phyloP scores from a whole-genome alignment of 1,140 invertebrate genomes.

The Aphelinus certus region DNA sequence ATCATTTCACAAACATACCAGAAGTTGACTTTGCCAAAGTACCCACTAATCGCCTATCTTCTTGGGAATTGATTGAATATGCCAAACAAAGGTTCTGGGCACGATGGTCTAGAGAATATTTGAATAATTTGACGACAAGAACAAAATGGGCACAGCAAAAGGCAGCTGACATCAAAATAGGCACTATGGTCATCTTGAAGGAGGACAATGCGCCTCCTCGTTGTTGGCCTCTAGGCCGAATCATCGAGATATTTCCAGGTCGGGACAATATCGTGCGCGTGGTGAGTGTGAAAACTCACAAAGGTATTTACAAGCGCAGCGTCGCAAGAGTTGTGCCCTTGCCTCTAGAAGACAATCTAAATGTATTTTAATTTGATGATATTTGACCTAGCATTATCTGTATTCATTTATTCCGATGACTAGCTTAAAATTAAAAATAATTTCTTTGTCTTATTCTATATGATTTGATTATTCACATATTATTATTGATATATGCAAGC shows the following conservation, averaged over 20 bases:
- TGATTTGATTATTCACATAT: no score
- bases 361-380: no score
- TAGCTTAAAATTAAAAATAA: no score
- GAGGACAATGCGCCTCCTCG: neutral
- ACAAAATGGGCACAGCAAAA: neutral
- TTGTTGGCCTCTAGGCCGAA: neutral
- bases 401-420: no score
- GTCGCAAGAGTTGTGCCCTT: neutral
- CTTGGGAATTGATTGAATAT: conserved; percentile 7
- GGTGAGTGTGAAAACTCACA: neutral
- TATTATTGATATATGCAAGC: no score
- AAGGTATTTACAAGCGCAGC: neutral
- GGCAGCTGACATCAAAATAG: neutral
- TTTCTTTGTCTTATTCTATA: no score
- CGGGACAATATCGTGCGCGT: neutral
- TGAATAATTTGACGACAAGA: conserved; percentile 15
- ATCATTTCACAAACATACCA: conserved; percentile 15
- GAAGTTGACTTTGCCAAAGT: neutral
- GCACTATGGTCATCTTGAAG: neutral
- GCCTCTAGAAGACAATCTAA: neutral
- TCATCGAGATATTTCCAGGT: neutral
- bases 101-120: conserved; percentile 18
- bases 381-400: no score
- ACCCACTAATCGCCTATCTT: conserved; percentile 6
- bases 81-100: conserved; percentile 22